Evolutionary conservation across 2,797 vertebrate genomes (phyloP).

Genomic region (Rhyacichthys aspro): DNA sequence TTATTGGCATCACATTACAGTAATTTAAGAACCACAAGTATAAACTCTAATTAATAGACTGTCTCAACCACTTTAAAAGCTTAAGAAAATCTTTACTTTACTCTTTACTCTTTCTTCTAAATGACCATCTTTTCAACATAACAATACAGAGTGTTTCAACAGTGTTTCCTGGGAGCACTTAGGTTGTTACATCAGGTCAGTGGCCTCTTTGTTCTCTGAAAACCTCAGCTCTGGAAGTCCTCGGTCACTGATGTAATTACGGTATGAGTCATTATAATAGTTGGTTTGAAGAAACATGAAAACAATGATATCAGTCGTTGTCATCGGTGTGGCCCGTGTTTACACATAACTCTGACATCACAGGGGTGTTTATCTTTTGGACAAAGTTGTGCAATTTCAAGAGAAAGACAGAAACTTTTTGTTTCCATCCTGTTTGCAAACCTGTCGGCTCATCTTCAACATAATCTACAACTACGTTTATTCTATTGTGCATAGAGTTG

Average conservation of each 20-base stretch:
- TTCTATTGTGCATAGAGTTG: too few relatives aligned
- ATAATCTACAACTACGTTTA: too few relatives aligned
- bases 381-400: background rate
- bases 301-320: constrained; percentile 8
- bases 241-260: constrained; percentile 12
- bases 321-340: background rate
- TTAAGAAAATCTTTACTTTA: background rate
- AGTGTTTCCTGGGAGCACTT: background rate
- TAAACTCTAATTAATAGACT: background rate
- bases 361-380: background rate
- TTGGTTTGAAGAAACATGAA: background rate
- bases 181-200: constrained; percentile 4
- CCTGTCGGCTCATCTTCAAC: too few relatives aligned
- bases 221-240: background rate
- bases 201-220: constrained; percentile 2
- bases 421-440: too few relatives aligned
- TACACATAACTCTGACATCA: background rate
- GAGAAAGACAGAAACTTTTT: too few relatives aligned
- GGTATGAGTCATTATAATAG: constrained; percentile 7
- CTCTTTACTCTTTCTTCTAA: background rate
- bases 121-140: background rate
- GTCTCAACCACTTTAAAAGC: background rate
- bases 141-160: background rate
- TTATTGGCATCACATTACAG: background rate
- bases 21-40: background rate